These are phyloP conservation scores for Sinocyclocheilus anophthalmus DNA, from an alignment of 2,113 vertebrate species.

Conservation along the genomic window DNA sequence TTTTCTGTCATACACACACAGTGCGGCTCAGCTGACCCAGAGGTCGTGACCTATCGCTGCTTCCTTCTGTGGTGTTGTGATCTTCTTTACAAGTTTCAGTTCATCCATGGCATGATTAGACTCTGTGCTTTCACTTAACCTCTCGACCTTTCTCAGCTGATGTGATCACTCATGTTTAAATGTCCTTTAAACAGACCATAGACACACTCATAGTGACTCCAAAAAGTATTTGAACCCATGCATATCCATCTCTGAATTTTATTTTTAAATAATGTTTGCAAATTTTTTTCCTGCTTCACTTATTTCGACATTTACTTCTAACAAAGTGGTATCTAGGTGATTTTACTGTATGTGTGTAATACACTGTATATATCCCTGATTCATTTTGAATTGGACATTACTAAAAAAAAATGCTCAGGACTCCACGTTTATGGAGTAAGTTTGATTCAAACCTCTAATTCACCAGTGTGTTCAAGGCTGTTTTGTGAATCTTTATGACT, in stretches of 20 bases:
- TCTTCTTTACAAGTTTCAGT: conserved; percentile 74
- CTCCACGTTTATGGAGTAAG: not conserved
- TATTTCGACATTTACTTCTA: not conserved
- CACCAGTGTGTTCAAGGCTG: not conserved
- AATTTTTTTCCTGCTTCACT: not conserved
- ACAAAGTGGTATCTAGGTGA: not conserved
- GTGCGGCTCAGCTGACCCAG: conserved; percentile 67
- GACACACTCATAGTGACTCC: not conserved
- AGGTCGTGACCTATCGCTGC: conserved; percentile 67
- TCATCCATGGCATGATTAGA: conserved; percentile 59
- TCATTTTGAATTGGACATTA: not conserved
- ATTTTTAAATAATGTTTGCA: no score
- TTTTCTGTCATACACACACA: conserved; percentile 50
- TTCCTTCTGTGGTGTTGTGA: conserved; percentile 59
- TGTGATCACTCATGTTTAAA: not conserved
- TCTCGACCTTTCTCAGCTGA: conserved; percentile 39
- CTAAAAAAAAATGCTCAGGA: not conserved
- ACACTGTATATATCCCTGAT: not conserved
- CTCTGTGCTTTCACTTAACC: conserved; percentile 44
- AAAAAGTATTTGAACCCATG: not conserved
- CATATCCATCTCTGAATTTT: not conserved
- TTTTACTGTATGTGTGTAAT: not conserved
- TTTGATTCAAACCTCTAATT: not conserved
- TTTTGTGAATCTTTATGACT: not conserved
- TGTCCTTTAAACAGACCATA: not conserved